Evolutionary conservation across 2,797 vertebrate genomes (phyloP), one percentile per base, ranked within the genome.

Genomic region (Rhynchotus rufescens): DNA sequence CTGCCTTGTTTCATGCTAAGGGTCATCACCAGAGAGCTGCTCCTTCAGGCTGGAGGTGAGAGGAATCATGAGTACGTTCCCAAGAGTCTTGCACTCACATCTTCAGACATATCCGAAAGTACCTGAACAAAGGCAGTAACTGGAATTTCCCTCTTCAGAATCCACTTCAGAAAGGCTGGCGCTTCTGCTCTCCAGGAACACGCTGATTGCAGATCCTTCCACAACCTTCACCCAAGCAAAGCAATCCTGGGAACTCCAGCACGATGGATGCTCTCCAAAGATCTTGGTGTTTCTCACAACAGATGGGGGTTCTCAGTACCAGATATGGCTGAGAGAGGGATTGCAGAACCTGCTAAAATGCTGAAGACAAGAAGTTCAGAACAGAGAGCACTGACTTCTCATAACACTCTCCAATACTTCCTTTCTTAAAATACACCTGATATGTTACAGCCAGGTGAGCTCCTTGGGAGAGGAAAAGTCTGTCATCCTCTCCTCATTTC

Each of bases 131-230:
- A 52, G 32, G 56, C 21, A 11, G n/a, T 2, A 9, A 42, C 56
- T 51, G 80, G 26, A 28, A 49, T 25, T 4, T 4, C 8, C 16
- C 4, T 0, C 40, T 15, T 49, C 65, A 72, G 30, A 73, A 52
- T 60, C 52, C 26, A 0, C 1, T 1, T 7, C 73, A 34, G 40
- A 26, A 21, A 44, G 22, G 12, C 7, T 15, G 60, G 11, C 8
- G 10, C 2, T 0, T 23, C 45, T 34, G 52, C 73, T 6, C 0
- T 32, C 30, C 51, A 42, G 38, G 13, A 59, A 28, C 28, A 30
- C 16, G 20, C 3, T 1, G 26, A 19, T 14, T 51, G 40, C 20
- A 38, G 47, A 6, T 10, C 9, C 54, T 38, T 57, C 72, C 23
- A 49, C 8, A 32, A 21, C 21, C 17, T 16, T 17, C 6, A 7